phyloP scores from a whole-genome alignment of 2,113 vertebrate genomes.

The Paraplagusia blochii region DNA sequence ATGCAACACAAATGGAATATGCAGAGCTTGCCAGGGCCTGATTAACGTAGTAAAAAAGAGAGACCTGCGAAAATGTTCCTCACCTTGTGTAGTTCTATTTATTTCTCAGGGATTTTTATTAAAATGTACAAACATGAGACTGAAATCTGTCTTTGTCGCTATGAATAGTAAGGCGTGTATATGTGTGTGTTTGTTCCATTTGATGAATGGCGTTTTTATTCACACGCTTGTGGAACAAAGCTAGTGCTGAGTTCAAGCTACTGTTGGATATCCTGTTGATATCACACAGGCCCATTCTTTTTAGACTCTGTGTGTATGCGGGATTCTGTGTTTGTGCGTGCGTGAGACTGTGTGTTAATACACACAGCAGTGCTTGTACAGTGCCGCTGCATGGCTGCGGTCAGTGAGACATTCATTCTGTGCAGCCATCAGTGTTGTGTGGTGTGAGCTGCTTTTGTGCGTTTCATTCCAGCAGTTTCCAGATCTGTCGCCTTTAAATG shows the following conservation, averaged over 20 bases:
- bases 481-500: slow-evolving; percentile 30
- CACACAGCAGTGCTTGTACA: slow-evolving; percentile 48
- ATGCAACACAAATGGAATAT: too few species aligned
- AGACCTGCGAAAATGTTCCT: too few species aligned
- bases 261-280: slow-evolving; percentile 73
- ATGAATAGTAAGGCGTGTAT: slow-evolving; percentile 30
- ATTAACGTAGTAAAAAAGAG: too few species aligned
- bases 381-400: slow-evolving; percentile 42
- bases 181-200: slow-evolving; percentile 33
- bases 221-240: slow-evolving; percentile 62
- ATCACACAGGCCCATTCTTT: slow-evolving; percentile 62
- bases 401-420: slow-evolving; percentile 61
- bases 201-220: slow-evolving; percentile 67
- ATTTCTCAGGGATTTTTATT: background rate
- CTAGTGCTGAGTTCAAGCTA: slow-evolving; percentile 54
- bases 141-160: slow-evolving; percentile 58
- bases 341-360: slow-evolving; percentile 42
- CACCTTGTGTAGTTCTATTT: background rate
- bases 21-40: too few species aligned
- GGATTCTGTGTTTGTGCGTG: slow-evolving; percentile 35
- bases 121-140: slow-evolving; percentile 32
- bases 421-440: slow-evolving; percentile 34
- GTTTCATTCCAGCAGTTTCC: slow-evolving; percentile 19
- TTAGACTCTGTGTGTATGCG: slow-evolving; percentile 19
- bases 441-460: slow-evolving; percentile 8